phyloP scores from a whole-genome alignment of 2,113 vertebrate species.

The Platichthys flesus region DNA sequence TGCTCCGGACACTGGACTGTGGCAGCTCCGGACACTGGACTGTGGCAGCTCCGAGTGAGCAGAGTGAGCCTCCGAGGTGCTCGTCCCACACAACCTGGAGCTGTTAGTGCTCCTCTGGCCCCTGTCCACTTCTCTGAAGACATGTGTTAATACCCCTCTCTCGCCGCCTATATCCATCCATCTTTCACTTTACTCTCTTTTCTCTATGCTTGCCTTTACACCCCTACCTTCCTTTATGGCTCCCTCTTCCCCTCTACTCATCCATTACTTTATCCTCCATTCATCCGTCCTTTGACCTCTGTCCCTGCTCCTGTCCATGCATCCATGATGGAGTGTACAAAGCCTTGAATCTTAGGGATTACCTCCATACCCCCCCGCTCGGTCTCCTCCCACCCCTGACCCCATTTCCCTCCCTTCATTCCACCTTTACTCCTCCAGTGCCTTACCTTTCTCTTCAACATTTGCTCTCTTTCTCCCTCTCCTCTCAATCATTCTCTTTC shows the following conservation, averaged over 20 bases:
- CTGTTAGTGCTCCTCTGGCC: conserved; percentile 57
- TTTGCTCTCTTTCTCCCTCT: not conserved
- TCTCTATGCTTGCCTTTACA: conserved; percentile 41
- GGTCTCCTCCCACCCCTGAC: not conserved
- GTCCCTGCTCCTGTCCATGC: conserved; percentile 35
- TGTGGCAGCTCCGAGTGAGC: conserved; percentile 13
- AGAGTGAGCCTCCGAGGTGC: conserved; percentile 27
- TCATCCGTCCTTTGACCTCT: conserved; percentile 54
- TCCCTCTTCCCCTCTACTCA: conserved; percentile 37
- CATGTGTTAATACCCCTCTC: conserved; percentile 49
- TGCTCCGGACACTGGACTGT: too few relatives aligned
- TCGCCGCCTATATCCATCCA: conserved; percentile 47
- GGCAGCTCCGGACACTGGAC: too few relatives aligned
- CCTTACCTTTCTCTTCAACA: too few relatives aligned
- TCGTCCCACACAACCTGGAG: conserved; percentile 28
- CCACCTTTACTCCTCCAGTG: conserved; percentile 15
- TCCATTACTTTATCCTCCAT: conserved; percentile 56
- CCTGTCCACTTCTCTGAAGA: conserved; percentile 52
- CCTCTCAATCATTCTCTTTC: conserved; percentile 35
- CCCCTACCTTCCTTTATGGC: conserved; percentile 48
- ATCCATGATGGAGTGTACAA: conserved; percentile 50
- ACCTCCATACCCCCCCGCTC: conserved; percentile 13
- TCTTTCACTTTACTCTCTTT: conserved; percentile 48
- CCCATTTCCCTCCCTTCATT: conserved; percentile 29
- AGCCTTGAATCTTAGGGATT: conserved; percentile 55